A percentile compares a stretch with the other conserved stretches of the same genome.
Conservation (phyloP, 2,797 vertebrate species). For the Syndactyla subalaris region DNA sequence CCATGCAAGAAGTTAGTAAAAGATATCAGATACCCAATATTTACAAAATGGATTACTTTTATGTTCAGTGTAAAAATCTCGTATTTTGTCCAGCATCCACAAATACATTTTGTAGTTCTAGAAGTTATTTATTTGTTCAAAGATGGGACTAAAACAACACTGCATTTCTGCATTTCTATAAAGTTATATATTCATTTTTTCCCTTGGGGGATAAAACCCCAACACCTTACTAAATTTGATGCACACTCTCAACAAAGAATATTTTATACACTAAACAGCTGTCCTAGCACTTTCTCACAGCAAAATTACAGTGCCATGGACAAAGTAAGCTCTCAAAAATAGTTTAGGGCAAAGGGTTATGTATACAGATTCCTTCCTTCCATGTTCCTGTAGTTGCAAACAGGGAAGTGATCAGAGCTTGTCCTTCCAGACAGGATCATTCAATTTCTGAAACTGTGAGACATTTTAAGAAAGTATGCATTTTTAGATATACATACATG, state of each 20-base stretch:
- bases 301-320: background rate
- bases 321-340: background rate
- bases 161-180: background rate
- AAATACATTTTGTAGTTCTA: background rate
- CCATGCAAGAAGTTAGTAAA: background rate
- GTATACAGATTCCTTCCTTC: background rate
- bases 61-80: background rate
- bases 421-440: background rate
- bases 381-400: background rate
- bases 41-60: background rate
- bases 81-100: background rate
- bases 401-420: background rate
- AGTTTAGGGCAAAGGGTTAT: background rate
- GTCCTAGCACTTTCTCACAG: background rate
- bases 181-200: background rate
- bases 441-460: background rate
- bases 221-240: background rate
- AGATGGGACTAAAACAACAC: background rate
- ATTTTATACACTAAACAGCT: background rate
- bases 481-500: background rate
- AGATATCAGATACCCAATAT: background rate
- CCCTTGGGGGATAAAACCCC: accelerated
- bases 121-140: background rate
- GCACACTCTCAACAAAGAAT: background rate
- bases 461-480: background rate